A percentile compares a stretch with the other conserved stretches of the same genome.
phyloP scores from a whole-genome alignment of 2,797 vertebrate species.

The Somateria mollissima region DNA sequence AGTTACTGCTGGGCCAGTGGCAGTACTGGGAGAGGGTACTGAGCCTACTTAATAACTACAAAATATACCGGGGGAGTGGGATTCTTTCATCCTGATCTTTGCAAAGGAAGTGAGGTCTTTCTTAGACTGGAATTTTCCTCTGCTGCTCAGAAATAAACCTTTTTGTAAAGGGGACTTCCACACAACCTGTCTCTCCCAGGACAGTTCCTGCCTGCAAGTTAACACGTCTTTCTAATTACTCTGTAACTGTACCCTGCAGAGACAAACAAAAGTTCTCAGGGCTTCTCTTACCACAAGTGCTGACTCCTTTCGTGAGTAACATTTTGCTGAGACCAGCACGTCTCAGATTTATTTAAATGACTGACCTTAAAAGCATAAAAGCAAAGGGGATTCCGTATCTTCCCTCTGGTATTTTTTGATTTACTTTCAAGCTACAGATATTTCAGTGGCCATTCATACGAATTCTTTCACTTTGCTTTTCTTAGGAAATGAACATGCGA shows the following conservation, averaged over 20 bases:
- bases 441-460: background rate
- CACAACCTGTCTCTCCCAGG: background rate
- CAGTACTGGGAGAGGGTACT: background rate
- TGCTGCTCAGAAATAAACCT: background rate
- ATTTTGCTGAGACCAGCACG: background rate
- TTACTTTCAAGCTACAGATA: background rate
- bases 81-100: background rate
- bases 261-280: background rate
- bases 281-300: background rate
- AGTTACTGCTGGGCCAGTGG: background rate
- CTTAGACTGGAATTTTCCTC: background rate
- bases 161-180: background rate
- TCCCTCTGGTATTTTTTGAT: background rate
- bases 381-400: background rate
- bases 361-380: background rate
- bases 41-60: background rate
- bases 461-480: background rate
- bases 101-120: background rate
- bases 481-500: background rate
- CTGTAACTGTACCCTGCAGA: background rate
- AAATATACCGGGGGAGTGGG: background rate
- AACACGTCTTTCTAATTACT: background rate
- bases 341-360: background rate
- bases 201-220: background rate
- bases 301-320: slow-evolving; percentile 11